These are phyloP conservation scores for Rissa tridactyla DNA, from an alignment of 2,113 vertebrate species.

Conservation along the genomic window DNA sequence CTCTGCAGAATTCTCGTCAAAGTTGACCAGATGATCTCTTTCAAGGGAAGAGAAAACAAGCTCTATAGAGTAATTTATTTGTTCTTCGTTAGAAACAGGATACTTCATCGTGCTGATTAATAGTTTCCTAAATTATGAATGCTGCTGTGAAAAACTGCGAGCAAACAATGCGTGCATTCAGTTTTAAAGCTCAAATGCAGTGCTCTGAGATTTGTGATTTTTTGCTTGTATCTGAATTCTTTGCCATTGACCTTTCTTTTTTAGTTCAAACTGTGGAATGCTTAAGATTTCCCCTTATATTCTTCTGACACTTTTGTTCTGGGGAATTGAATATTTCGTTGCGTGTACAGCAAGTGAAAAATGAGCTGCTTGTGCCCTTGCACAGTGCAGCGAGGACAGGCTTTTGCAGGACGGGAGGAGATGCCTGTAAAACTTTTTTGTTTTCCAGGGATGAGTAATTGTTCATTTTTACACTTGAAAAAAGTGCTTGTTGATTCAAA, in stretches of 20 bases:
- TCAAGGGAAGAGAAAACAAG: not conserved
- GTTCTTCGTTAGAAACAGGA: not conserved
- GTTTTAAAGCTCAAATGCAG: not conserved
- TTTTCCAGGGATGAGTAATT: constrained; percentile 21
- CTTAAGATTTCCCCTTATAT: not conserved
- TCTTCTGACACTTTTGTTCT: not conserved
- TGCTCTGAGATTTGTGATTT: not conserved
- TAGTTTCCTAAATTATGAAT: not conserved
- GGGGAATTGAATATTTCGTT: not conserved
- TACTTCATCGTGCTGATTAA: not conserved
- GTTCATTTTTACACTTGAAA: not conserved
- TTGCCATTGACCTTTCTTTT: constrained; percentile 1
- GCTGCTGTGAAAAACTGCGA: not conserved
- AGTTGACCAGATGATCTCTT: not conserved
- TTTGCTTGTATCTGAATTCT: not conserved
- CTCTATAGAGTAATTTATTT: not conserved
- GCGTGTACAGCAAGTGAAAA: not conserved
- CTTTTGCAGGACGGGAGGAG: not conserved
- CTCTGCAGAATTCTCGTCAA: not conserved
- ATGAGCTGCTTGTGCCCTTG: not conserved
- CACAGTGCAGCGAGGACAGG: not conserved
- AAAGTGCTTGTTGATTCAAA: not conserved
- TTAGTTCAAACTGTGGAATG: not conserved
- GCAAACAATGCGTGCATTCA: not conserved
- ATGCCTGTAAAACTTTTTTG: not conserved